Base-by-base conservation (phyloP, 2,888 invertebrate genomes). In the Athalia rosae region DNA sequence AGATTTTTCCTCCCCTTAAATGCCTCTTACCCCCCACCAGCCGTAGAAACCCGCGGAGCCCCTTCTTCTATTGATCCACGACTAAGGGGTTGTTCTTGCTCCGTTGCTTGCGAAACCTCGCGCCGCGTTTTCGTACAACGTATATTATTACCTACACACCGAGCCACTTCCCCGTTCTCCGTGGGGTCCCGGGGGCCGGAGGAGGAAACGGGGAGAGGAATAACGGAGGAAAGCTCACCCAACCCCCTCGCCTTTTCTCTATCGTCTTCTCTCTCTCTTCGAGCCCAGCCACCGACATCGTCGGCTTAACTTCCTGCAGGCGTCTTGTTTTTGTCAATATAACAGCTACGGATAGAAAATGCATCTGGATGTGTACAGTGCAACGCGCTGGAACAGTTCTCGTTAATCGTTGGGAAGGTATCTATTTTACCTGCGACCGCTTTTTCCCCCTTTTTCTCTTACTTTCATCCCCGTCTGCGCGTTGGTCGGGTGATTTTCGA, bases 1-100 rank as follows among this genome's bases (percentile, higher is more conserved):
- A 88, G 87, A 87, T 88, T 88, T 88, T 88, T 87, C 85, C 84
- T 82, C 81, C 82, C 81, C 81, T 82, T 81, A 80, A 80, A 77
- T 76, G 77, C 78, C 79, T 80, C 80, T 79, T 84, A 82, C 82
- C 82, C 82, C 83, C 82, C 84, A 82, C 79, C 79, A 77, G 63
- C 79, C 73, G 79, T 81, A 80, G 81, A 80, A 81, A 80, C 80
- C 79, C 80, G 83, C 80, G 83, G 83, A 9, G 82, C 84, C 85
- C 86, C 88, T 87, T 86, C 87, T 87, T 88, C 87, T 89, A 89
- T 89, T 88, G 88, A 88, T 88, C 88, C 86, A 83, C 82, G 81
- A 85, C 86, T 86, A 88, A 87, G 86, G 84, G 85, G 85, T 83
- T 82, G 86, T 87, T 88, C 89, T 88, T 87, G 87, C 83, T 82